Conservation (phyloP, 2,797 vertebrate species). For the Percopsis omiscomaycus region DNA sequence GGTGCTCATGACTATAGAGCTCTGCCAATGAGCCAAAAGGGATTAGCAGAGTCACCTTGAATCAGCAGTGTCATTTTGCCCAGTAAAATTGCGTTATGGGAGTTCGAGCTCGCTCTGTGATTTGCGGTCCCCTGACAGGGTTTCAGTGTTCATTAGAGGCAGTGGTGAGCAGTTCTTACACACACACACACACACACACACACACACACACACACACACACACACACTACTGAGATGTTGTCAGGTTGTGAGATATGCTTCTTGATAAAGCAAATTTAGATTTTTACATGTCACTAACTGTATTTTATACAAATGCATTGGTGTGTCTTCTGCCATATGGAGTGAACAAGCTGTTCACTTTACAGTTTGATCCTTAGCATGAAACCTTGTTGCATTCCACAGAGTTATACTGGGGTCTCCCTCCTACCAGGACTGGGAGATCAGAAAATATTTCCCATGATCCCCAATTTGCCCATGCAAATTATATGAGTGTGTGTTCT, state of each 20-base stretch:
- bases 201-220: constrained; percentile 31
- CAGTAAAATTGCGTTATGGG: constrained; percentile 75
- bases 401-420: constrained; percentile 40
- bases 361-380: constrained; percentile 34
- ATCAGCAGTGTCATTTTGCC: constrained; percentile 66
- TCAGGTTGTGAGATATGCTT: background rate
- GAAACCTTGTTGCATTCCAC: constrained; percentile 40
- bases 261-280: constrained; percentile 1
- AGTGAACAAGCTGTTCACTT: constrained; percentile 12
- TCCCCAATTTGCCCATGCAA: constrained; percentile 9
- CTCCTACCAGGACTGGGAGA: constrained; percentile 24
- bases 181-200: constrained; percentile 39
- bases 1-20: constrained; percentile 46
- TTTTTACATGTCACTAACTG: background rate
- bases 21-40: constrained; percentile 56
- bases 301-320: background rate
- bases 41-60: constrained; percentile 75
- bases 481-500: constrained; percentile 17
- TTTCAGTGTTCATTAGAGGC: constrained; percentile 75
- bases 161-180: constrained; percentile 61
- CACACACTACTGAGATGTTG: constrained; percentile 11
- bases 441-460: constrained; percentile 37
- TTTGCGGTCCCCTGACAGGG: constrained; percentile 75
- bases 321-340: background rate
- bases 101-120: constrained; percentile 66